phyloP scores from a whole-genome alignment of 2,888 invertebrate species.

The Tetropium fuscum region DNA sequence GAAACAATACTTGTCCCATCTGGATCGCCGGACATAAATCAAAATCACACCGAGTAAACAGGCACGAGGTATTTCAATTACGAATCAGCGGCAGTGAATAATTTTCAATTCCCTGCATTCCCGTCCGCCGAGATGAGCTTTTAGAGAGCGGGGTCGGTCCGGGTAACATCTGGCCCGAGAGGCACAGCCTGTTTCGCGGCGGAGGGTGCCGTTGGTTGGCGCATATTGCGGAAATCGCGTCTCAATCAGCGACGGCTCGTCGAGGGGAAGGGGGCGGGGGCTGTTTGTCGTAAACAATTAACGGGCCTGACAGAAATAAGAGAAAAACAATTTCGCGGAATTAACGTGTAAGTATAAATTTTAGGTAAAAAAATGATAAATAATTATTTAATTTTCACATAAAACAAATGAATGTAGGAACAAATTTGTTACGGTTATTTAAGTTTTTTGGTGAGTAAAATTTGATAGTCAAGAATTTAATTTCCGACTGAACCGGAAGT shows the following conservation, averaged over 20 bases:
- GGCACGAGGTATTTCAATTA: constrained; percentile 60
- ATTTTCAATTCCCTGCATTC: constrained; percentile 57
- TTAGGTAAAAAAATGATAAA: no score
- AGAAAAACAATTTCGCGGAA: no score
- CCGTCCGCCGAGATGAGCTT: constrained; percentile 43
- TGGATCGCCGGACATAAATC: constrained; percentile 43
- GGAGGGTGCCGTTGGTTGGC: constrained; percentile 29
- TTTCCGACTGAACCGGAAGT: no score
- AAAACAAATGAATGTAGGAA: no score
- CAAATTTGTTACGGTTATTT: no score
- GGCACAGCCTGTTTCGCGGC: constrained; percentile 47
- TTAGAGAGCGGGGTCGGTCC: constrained; percentile 34
- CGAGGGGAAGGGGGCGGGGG: no score
- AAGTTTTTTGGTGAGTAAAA: no score
- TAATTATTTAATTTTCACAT: no score
- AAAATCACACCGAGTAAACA: constrained; percentile 56
- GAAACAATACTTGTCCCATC: constrained; percentile 16
- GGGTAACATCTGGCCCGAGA: constrained; percentile 57
- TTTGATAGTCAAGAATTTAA: no score
- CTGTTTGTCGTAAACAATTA: neutral
- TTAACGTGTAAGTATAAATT: no score
- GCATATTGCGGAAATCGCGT: constrained; percentile 42
- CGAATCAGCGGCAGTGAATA: constrained; percentile 56
- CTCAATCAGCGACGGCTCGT: constrained; percentile 30
- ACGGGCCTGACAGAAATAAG: no score